Evolutionary conservation across 2,888 invertebrate species (phyloP), one percentile per base, ranked within the genome.

Genomic region (Conomelus anceps): DNA sequence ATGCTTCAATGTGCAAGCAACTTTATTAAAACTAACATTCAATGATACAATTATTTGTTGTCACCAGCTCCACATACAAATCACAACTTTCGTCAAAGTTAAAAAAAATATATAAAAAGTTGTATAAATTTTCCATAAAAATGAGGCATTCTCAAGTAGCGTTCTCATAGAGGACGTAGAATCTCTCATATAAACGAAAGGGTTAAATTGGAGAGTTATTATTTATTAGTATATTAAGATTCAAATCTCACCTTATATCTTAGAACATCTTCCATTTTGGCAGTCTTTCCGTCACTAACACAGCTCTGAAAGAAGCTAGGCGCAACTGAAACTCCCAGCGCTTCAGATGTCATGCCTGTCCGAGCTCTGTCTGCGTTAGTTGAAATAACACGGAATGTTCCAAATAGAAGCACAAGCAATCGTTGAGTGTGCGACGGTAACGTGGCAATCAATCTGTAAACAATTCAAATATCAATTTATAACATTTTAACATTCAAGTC

Each of bases 271-370:
- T 98, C 98, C 97, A 98, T 98, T 94, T 97, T 97, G 90, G 98
- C 98, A 88, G 98, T 97, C 94, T 98, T 97, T 91, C 98, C 98
- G 93, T 98, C 98, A 92, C 97, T 97, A 92, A 98, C 98, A 94
- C 98, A 98, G 91, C 98, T 97, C 94, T 98, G 98, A 94, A 99
- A 98, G 94, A 99, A 98, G 92, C 98, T 98, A 23, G 98, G 98
- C 89, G 98, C 98, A 88, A 98, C 98, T 84, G 98, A 98, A 92
- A 99, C 98, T 91, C 98, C 98, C 91, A 99, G 95, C 85, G 98
- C 98, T 94, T 98, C 98, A 92, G 98, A 97, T 92, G 97, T 97
- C 98, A 98, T 98, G 92, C 98, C 98, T 89, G 98, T 98, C 92
- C 96, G 96, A 92, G 97, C 97, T 93, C 97, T 96, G 91, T 97